Percentiles rank a stretch among this genome's conserved stretches.
These are phyloP conservation scores for Python bivittatus DNA, from an alignment of 2,113 vertebrate species.

Conservation along the genomic window DNA sequence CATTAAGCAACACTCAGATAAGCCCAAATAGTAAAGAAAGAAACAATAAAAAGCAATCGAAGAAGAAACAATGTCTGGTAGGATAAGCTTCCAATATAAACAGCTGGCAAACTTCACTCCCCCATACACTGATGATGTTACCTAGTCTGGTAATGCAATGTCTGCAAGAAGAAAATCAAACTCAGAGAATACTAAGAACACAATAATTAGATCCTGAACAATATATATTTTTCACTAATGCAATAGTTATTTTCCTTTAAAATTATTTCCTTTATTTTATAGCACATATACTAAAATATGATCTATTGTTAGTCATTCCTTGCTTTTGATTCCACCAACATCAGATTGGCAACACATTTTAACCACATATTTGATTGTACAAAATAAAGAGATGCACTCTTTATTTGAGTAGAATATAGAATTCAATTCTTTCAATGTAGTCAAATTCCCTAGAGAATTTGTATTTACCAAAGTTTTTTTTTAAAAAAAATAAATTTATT, in stretches of 20 bases:
- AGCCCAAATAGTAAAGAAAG: too few relatives aligned
- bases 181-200: too few relatives aligned
- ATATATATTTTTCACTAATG: not conserved
- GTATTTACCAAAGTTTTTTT: too few relatives aligned
- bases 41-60: not conserved
- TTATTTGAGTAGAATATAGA: not conserved
- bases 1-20: too few relatives aligned
- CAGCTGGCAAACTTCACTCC: too few relatives aligned
- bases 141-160: too few relatives aligned
- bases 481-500: too few relatives aligned
- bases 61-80: constrained; percentile 6
- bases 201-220: too few relatives aligned
- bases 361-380: not conserved
- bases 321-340: not conserved
- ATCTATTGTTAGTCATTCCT: constrained; percentile 14
- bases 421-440: not conserved
- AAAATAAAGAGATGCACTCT: not conserved
- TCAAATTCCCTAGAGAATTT: not conserved
- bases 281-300: not conserved
- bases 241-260: not conserved
- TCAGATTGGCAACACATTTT: not conserved
- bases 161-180: too few relatives aligned
- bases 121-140: too few relatives aligned
- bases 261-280: constrained; percentile 15
- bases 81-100: too few relatives aligned